Conservation (phyloP, 1,140 invertebrate genomes). For the Palaemon carinicauda region DNA sequence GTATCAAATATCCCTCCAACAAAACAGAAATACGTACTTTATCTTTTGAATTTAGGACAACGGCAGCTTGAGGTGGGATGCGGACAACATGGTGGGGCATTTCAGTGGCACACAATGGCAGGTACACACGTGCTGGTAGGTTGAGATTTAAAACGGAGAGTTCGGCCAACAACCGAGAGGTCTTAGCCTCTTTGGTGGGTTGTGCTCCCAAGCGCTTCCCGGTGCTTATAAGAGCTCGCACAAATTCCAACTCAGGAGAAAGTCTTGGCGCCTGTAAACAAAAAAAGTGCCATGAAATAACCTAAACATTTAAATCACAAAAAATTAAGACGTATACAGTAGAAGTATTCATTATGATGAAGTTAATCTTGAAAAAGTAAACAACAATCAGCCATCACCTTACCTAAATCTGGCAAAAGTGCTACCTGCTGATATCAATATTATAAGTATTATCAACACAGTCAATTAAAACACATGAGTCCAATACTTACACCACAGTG, state of each 20-base stretch:
- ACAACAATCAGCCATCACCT: no score
- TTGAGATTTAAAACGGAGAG: conserved; percentile 94
- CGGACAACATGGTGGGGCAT: conserved; percentile 85
- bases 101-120: conserved; percentile 78
- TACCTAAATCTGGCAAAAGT: no score
- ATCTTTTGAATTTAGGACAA: conserved; percentile 98
- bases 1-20: no score
- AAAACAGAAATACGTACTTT: conserved; percentile 76
- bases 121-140: conserved; percentile 95
- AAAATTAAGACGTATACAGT: no score
- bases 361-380: no score
- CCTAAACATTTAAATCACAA: no score
- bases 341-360: no score
- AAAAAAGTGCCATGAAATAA: not conserved
- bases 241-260: conserved; percentile 86
- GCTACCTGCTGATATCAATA: no score
- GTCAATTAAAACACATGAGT: no score
- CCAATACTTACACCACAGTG: conserved; percentile 74
- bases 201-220: conserved; percentile 89
- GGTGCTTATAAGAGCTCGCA: conserved; percentile 84
- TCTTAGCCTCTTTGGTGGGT: conserved; percentile 94
- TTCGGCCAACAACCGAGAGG: conserved; percentile 87
- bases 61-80: conserved; percentile 92
- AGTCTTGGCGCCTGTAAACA: conserved; percentile 79
- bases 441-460: no score